These are phyloP conservation scores for Acanthisitta chloris DNA, from an alignment of 2,113 vertebrate species.

Conservation along the genomic window DNA sequence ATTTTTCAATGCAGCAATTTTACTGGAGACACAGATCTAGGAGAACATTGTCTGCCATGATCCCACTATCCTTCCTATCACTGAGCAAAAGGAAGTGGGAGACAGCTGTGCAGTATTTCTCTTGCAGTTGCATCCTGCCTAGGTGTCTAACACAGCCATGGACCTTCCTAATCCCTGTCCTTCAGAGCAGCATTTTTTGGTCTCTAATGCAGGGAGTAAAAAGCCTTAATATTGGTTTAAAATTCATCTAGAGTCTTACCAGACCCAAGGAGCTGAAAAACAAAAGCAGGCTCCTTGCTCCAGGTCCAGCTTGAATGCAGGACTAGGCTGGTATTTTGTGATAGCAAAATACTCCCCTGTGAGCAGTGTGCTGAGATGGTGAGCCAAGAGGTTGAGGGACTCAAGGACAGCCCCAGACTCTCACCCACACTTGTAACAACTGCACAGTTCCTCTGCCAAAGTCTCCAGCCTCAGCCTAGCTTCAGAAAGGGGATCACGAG, in stretches of 20 bases:
- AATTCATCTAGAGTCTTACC: background rate
- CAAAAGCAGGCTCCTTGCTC: background rate
- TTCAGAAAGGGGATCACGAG: background rate
- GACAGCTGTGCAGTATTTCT: background rate
- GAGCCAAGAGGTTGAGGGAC: background rate
- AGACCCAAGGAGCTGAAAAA: background rate
- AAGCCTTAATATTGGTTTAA: background rate
- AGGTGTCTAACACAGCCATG: background rate
- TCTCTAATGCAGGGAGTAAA: background rate
- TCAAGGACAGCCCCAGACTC: background rate
- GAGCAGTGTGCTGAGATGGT: background rate
- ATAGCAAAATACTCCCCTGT: background rate
- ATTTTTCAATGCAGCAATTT: background rate
- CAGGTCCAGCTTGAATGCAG: background rate
- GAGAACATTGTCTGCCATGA: fast-evolving
- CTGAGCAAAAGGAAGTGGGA: background rate
- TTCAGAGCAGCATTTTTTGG: background rate
- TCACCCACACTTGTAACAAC: background rate
- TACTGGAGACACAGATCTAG: background rate
- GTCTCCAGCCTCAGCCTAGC: background rate
- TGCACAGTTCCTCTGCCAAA: background rate
- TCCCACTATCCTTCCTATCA: background rate
- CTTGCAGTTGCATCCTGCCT: background rate
- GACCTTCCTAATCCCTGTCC: background rate
- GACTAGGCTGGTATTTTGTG: background rate